These are phyloP conservation scores for Myxocyprinus asiaticus DNA, from an alignment of 2,113 vertebrate genomes.

Conservation along the genomic window DNA sequence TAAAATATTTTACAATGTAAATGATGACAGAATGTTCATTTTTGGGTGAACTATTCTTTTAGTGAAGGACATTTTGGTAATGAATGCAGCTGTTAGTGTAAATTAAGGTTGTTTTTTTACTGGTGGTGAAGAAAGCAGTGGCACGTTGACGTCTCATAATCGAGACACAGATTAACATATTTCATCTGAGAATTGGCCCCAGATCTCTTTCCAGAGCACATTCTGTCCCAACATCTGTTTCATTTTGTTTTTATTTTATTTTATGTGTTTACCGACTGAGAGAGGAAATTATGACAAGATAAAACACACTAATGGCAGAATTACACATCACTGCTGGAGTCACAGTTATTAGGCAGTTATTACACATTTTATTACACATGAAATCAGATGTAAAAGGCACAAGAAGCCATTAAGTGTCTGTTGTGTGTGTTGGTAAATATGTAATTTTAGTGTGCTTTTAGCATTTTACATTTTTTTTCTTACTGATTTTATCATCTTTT, in stretches of 20 bases:
- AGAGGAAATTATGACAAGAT: constrained; percentile 49
- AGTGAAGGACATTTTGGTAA: too few species aligned
- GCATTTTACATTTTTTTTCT: too few species aligned
- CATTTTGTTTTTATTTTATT: constrained; percentile 20
- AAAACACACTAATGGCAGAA: neutral
- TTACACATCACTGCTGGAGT: neutral
- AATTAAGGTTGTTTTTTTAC: neutral
- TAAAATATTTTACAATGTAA: too few species aligned
- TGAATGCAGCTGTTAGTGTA: too few species aligned
- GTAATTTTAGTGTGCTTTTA: too few species aligned
- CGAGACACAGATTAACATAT: constrained; percentile 40
- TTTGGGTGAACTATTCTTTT: too few species aligned
- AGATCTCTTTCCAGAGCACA: constrained; percentile 12
- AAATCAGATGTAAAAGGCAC: too few species aligned
- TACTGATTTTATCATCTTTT: too few species aligned
- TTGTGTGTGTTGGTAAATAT: too few species aligned
- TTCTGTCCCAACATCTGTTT: constrained; percentile 37
- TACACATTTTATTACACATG: too few species aligned
- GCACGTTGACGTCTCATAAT: neutral
- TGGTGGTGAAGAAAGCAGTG: neutral
- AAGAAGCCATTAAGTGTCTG: too few species aligned
- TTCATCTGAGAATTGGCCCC: constrained; percentile 47
- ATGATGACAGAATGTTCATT: too few species aligned
- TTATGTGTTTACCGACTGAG: neutral
- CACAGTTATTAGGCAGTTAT: neutral